Conservation (phyloP, 2,888 invertebrate genomes). For the Pecten maximus region DNA sequence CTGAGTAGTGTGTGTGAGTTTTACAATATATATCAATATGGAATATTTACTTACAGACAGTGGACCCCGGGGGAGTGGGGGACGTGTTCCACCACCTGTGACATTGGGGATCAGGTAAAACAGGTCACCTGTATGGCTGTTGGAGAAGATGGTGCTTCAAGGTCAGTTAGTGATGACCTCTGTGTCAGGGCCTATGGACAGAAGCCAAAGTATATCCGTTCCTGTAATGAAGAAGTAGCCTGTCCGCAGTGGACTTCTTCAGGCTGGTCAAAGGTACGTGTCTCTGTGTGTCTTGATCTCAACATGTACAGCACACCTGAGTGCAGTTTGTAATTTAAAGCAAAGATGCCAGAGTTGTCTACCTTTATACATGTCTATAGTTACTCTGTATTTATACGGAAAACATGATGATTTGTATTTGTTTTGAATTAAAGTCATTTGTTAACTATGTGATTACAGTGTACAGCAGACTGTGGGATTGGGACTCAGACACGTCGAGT, state of each 20-base stretch:
- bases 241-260: slow-evolving; percentile 84
- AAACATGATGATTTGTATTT: neutral
- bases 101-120: slow-evolving; percentile 95
- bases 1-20: neutral
- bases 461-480: slow-evolving; percentile 87
- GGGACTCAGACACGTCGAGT: slow-evolving; percentile 93
- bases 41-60: slow-evolving; percentile 57
- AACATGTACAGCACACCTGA: no score
- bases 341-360: neutral
- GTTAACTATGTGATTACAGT: slow-evolving; percentile 56
- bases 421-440: neutral
- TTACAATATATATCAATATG: neutral
- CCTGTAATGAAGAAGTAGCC: slow-evolving; percentile 66
- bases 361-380: no score
- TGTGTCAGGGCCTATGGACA: slow-evolving; percentile 61
- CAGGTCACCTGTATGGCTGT: slow-evolving; percentile 82
- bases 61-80: slow-evolving; percentile 87
- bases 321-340: no score
- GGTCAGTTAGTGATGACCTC: slow-evolving; percentile 60
- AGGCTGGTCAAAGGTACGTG: slow-evolving; percentile 93
- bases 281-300: neutral
- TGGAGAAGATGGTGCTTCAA: slow-evolving; percentile 56
- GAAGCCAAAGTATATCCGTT: slow-evolving; percentile 66
- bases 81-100: slow-evolving; percentile 94
- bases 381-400: no score